Evolutionary conservation across 2,797 vertebrate species (phyloP), one percentile per base, ranked within the genome.

Genomic region (Leptodactylus fallax): DNA sequence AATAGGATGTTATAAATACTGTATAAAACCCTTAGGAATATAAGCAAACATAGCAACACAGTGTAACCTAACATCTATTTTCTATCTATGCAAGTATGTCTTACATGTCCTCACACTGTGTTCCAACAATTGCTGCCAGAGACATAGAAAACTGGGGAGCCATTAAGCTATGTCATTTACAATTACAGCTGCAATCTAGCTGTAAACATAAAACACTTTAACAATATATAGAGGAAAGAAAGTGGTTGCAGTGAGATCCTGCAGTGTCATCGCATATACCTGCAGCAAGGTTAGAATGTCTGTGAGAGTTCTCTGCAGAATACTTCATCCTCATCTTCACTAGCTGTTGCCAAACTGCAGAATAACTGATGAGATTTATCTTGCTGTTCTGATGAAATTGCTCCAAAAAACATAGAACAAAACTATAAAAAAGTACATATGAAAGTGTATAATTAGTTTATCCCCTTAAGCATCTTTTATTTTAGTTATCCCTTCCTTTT

Each of bases 351-450:
- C 89, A 98, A 86, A 25, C 94, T 95, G 76, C 92, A 89, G 2
- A 91, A 91, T 16, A 84, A 72, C 8, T 74, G 58, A 25, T 58
- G 7, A 6, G 45, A 0, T 0, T 85, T 87, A 2, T 91, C 87
- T 19, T 90, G 90, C 81, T 91, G 89, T 86, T 93, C 88, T 47
- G 89, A 87, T 25, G 93, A 96, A 90, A 97, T 58, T 0, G 96
- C 97, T 90, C 95, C 96, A 86, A 98, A 99, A 90, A 99, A 96
- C 8, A 98, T 91, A 45, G 94, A 96, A 83, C 94, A 95, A 85
- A 97, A 94, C 97, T 99, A 91, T 67, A 91, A 90, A 86, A 85
- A 0, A 58, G 69, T 51, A 51, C 1, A 21, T 11, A 58, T 58
- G 60, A 21, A 61, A 61, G 60, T 19, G 1, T 19, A 58, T 58